Evolutionary conservation across 2,113 vertebrate genomes (phyloP).

Genomic region (Chaetorhynchus papuensis): DNA sequence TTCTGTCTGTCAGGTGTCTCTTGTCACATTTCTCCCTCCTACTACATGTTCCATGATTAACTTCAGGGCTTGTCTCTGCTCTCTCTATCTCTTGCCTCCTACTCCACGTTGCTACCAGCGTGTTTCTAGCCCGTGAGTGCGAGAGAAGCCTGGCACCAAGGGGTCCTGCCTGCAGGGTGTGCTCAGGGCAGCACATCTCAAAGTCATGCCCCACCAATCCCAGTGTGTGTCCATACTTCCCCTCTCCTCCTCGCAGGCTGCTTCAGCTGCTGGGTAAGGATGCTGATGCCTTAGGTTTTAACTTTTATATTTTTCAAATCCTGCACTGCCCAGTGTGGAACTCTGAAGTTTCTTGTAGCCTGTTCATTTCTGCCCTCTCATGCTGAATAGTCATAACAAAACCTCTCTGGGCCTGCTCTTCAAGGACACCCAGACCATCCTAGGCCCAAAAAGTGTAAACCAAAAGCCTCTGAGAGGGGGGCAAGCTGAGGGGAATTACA

Average conservation of each 20-base stretch:
- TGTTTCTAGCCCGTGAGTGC: rapidly evolving
- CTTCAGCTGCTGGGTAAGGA: not conserved
- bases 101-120: not conserved
- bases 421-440: no score
- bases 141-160: not conserved
- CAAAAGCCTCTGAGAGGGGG: no score
- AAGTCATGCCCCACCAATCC: not conserved
- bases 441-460: no score
- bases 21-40: not conserved
- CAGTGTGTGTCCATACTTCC: not conserved
- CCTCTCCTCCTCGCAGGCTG: not conserved
- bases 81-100: not conserved
- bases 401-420: no score
- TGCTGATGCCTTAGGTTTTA: no score
- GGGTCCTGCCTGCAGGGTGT: not conserved
- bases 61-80: not conserved
- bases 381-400: no score
- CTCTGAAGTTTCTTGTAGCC: no score
- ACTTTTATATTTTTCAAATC: no score
- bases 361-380: no score
- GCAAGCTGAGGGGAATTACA: no score
- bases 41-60: not conserved
- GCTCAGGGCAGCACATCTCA: not conserved
- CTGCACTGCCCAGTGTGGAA: no score
- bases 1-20: not conserved